phyloP scores from a whole-genome alignment of 2,113 vertebrate genomes.

The Octodon degus region DNA sequence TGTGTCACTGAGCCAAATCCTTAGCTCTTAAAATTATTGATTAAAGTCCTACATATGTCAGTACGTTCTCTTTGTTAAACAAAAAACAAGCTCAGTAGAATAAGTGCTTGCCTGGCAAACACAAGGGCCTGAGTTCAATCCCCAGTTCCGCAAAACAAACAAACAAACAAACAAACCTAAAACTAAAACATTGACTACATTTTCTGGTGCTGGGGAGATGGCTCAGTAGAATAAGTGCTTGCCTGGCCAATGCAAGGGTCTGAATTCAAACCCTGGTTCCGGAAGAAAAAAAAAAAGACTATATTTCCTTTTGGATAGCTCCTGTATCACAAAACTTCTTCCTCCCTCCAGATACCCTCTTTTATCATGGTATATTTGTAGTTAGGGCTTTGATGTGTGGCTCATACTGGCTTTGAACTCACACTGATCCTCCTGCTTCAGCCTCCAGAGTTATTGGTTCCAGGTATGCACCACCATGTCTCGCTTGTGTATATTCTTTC shows the following conservation, averaged over 20 bases:
- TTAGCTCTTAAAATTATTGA: neutral
- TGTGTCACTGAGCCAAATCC: neutral
- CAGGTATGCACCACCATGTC: neutral
- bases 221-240: too few species aligned
- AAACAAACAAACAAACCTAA: too few species aligned
- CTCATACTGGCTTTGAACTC: neutral
- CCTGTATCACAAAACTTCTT: neutral
- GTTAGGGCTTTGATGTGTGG: neutral
- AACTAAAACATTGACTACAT: too few species aligned
- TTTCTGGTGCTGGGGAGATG: too few species aligned
- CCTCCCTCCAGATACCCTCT: neutral
- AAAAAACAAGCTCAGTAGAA: too few species aligned
- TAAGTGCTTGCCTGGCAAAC: too few species aligned
- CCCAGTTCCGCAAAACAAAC: too few species aligned
- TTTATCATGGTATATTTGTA: neutral
- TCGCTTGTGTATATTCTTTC: slow-evolving; percentile 3
- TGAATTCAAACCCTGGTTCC: too few species aligned
- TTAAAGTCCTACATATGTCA: neutral
- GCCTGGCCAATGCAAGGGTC: too few species aligned
- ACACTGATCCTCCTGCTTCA: neutral
- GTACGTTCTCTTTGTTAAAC: neutral
- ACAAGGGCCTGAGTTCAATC: too few species aligned
- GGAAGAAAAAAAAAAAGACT: neutral
- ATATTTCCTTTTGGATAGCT: neutral
- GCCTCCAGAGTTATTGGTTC: neutral